These are phyloP conservation scores for Bufotes viridis DNA, from an alignment of 2,797 vertebrate genomes.

Conservation along the genomic window DNA sequence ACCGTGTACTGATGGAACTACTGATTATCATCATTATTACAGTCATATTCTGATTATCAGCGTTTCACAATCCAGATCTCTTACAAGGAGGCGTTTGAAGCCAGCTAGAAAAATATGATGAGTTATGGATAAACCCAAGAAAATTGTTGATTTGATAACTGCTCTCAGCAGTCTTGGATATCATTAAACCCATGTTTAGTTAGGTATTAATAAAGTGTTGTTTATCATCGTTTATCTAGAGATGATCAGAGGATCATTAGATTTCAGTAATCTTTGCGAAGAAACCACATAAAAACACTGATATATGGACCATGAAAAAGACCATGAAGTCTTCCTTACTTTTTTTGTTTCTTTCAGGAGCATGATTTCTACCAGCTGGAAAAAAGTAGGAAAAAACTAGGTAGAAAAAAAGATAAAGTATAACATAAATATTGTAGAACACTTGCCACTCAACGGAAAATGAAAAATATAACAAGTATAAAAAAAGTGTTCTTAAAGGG, in stretches of 20 bases:
- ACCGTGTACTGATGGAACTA: neutral
- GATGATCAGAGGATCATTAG: neutral
- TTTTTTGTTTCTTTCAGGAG: neutral
- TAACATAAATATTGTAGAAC: no score
- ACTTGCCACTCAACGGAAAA: no score
- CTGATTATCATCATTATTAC: neutral
- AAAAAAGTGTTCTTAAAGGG: no score
- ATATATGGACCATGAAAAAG: neutral
- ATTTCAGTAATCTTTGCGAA: neutral
- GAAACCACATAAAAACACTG: neutral
- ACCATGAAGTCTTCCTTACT: neutral
- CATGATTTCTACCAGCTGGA: no score
- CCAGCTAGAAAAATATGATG: neutral
- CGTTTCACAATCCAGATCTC: neutral
- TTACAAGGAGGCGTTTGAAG: neutral
- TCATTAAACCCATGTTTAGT: neutral
- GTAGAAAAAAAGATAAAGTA: neutral
- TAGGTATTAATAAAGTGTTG: neutral
- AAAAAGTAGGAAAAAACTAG: neutral
- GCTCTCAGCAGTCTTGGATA: neutral
- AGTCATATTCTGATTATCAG: neutral
- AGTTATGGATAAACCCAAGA: neutral
- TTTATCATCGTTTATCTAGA: neutral
- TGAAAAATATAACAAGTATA: no score
- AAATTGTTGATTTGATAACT: neutral